Base-by-base conservation (phyloP, 2,113 vertebrate genomes). In the Tychaedon coryphoeus region DNA sequence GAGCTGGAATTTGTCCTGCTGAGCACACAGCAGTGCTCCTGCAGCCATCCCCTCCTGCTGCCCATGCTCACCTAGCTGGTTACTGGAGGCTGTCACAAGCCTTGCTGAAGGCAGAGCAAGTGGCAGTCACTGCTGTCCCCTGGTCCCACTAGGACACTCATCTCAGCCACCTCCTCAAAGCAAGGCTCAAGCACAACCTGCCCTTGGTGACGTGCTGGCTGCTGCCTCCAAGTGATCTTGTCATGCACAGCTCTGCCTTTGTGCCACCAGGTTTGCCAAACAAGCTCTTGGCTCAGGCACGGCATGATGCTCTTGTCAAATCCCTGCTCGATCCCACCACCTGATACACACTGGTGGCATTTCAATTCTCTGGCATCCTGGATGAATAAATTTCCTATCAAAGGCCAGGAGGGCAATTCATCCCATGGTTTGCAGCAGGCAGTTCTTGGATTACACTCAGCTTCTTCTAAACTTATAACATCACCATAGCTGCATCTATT, bases 81-180 rank as follows among this genome's bases (percentile, higher is more conserved):
- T 34, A 19, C 17, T 31, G 26, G 6, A 48, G 11, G 70, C 40
- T 75, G n/a, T 9, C 54, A 47, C 0, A 0, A 42, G 38, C 40
- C 57, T 71, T 33, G 15, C 11, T 85, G 7, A 64, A 69, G 28
- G 31, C 54, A 26, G 40, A 26, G 19, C n/a, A 57, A 61, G 34
- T n/a, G 22, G 5, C 38, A 76, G 29, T 51, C 34, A 28, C 23
- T 54, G 34, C 8, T 76, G 7, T 76, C 15, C 17, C 17, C 6
- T 54, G n/a, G 9, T 64, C 14, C 34, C 2, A 2, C 38, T 34
- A 8, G 4, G 53, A 64, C 51, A n/a, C n/a, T n/a, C n/a, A n/a
- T n/a, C n/a, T n/a, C n/a, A 74, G 47, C 25, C 77, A 45, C 18
- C 22, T 56, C 43, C 34, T 56, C 29, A 64, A 54, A 76, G 38